Base-by-base conservation (phyloP, 2,888 invertebrate species). In the Nomada hirtipes region DNA sequence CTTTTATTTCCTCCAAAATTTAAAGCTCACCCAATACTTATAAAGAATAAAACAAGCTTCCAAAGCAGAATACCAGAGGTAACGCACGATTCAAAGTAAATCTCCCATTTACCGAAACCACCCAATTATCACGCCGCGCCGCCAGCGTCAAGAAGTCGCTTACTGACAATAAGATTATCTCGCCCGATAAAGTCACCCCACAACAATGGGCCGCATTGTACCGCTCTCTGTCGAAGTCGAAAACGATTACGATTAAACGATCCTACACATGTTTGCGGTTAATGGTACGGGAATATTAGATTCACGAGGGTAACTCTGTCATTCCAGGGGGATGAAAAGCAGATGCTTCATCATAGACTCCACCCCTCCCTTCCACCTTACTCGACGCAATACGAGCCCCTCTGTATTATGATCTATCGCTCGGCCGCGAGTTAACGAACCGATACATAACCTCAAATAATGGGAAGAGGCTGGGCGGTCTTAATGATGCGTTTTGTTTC, bases 241-340 rank as follows among this genome's bases (percentile, higher is more conserved):
- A 15, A 13, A 70, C 79, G 86, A 88, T 83, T 71, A 79, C 88
- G 88, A 88, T 88, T 85, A 53, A n/a, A 86, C 82, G 63, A 36
- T 74, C 78, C 72, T 87, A 89, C 90, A 91, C 89, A 86, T 91
- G 90, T 90, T 86, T 79, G 86, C 76, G 90, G 89, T 91, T 91
- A 91, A 92, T 91, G 91, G 88, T 74, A 89, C 91, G 91, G 88
- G 89, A 89, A 90, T 91, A 91, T 90, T 90, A 89, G 89, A 88
- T 87, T 86, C 83, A 74, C 83, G 29, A 73, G 83, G 85, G 85
- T 76, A 53, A 69, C 68, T 82, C 73, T 36, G 61, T 29, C 47
- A 52, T 20, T 4, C 36, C 36, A 7, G 80, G 18, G 74, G 83
- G 79, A 83, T 78, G 81, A 80, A 81, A 70, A 70, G 65, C 79